A percentile compares a stretch with the other conserved stretches of the same genome.
phyloP scores from a whole-genome alignment of 2,888 invertebrate species.

The Myathropa florea region DNA sequence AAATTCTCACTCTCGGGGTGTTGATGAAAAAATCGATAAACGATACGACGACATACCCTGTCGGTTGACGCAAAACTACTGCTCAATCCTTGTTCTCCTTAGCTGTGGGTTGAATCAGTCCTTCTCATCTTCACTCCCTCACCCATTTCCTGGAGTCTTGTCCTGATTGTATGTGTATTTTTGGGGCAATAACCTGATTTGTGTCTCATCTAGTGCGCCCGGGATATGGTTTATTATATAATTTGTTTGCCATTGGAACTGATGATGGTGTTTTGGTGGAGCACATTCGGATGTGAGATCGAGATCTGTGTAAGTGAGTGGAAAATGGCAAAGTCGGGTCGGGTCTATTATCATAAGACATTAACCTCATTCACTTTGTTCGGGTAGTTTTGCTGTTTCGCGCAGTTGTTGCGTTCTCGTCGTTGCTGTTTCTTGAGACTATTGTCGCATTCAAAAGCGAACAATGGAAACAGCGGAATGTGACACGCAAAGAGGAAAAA shows the following conservation, averaged over 20 bases:
- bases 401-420: constrained; percentile 37
- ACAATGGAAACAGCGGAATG: constrained; percentile 3
- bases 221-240: constrained; percentile 54
- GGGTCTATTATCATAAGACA: constrained; percentile 64
- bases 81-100: neutral
- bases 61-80: neutral
- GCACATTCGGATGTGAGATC: constrained; percentile 58
- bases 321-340: constrained; percentile 36
- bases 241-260: constrained; percentile 63
- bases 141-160: neutral
- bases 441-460: constrained; percentile 1
- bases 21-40: constrained; percentile 38
- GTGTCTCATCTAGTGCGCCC: constrained; percentile 25
- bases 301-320: constrained; percentile 39
- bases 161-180: constrained; percentile 12
- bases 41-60: neutral
- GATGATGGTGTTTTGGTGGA: constrained; percentile 40
- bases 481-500: neutral
- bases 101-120: neutral
- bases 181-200: constrained; percentile 63
- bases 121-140: neutral
- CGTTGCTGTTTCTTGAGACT: neutral
- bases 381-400: constrained; percentile 33
- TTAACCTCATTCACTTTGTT: constrained; percentile 61
- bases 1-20: neutral